Evolutionary conservation across 1,140 invertebrate species (phyloP).

Genomic region (Zaprionus vittiger): DNA sequence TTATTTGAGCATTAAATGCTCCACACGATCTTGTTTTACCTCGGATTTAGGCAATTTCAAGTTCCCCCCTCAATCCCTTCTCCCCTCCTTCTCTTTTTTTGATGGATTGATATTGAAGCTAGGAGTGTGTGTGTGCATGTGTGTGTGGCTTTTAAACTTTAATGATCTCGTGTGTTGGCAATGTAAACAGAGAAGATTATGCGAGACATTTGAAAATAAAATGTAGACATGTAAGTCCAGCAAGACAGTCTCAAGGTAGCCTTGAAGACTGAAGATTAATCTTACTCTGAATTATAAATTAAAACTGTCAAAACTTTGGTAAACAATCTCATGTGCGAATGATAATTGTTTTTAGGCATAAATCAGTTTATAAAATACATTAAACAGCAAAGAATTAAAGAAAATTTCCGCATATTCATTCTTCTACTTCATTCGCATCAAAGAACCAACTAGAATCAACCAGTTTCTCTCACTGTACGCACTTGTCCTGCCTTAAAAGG

Average conservation of each 20-base stretch:
- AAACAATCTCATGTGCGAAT: not conserved
- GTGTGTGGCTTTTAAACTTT: conserved; percentile 53
- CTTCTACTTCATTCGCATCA: too few relatives aligned
- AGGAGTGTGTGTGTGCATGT: conserved; percentile 13
- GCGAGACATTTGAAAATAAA: conserved; percentile 43
- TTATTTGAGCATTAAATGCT: conserved; percentile 55
- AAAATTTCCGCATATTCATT: too few relatives aligned
- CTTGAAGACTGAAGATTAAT: conserved; percentile 13
- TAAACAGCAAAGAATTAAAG: too few relatives aligned
- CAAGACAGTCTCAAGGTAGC: conserved; percentile 51
- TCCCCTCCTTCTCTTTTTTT: conserved; percentile 32
- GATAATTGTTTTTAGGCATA: not conserved
- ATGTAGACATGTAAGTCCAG: conserved; percentile 33
- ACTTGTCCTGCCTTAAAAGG: conserved; percentile 74
- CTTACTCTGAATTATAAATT: conserved; percentile 15
- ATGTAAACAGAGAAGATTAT: conserved; percentile 46
- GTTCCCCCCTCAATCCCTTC: not conserved
- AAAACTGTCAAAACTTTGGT: not conserved
- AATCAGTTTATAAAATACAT: not conserved
- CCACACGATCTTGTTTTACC: conserved; percentile 73
- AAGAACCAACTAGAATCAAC: not conserved
- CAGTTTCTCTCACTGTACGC: conserved; percentile 50
- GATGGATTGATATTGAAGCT: conserved; percentile 73
- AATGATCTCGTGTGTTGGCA: conserved; percentile 54
- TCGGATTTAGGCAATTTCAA: conserved; percentile 64